A percentile compares a stretch with the other conserved stretches of the same genome.
These are phyloP conservation scores for Anastrepha obliqua DNA, from an alignment of 1,140 invertebrate species.

Conservation along the genomic window DNA sequence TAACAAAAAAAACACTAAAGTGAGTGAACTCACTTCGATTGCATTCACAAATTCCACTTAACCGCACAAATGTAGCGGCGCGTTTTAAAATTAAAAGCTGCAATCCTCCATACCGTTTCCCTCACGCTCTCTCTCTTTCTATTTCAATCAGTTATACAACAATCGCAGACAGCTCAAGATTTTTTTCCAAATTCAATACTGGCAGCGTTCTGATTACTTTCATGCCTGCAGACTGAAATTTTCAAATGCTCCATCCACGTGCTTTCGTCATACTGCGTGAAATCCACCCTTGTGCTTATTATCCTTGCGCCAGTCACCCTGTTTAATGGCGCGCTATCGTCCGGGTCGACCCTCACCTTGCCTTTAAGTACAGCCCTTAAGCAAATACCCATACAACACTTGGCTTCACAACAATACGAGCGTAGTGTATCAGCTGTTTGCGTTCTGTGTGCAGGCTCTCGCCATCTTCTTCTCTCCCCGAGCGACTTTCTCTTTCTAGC, in stretches of 20 bases:
- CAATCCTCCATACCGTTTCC: background rate
- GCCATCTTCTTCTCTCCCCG: background rate
- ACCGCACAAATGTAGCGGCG: conserved; percentile 41
- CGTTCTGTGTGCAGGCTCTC: background rate
- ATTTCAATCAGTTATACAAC: too few relatives aligned
- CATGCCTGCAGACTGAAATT: too few relatives aligned
- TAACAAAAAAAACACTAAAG: background rate
- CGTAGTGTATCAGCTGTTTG: conserved; percentile 20
- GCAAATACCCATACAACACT: conserved; percentile 31
- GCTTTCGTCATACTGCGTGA: background rate
- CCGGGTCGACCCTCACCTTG: background rate
- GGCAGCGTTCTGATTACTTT: too few relatives aligned
- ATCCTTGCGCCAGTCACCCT: conserved; percentile 2
- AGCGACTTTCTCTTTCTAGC: background rate
- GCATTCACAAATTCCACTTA: conserved; percentile 23
- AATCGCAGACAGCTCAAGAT: too few relatives aligned
- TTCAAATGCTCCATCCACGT: background rate
- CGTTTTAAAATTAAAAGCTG: conserved; percentile 12
- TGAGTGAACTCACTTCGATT: conserved; percentile 18
- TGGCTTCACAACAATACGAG: background rate
- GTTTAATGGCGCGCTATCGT: conserved; percentile 12
- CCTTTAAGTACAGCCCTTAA: conserved; percentile 17
- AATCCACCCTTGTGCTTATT: conserved; percentile 30
- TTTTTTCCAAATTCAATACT: too few relatives aligned
- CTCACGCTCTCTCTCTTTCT: background rate